Percentiles rank a stretch among this genome's conserved stretches.
Conservation (phyloP, 1,140 invertebrate species). For the Drosophila guanche region DNA sequence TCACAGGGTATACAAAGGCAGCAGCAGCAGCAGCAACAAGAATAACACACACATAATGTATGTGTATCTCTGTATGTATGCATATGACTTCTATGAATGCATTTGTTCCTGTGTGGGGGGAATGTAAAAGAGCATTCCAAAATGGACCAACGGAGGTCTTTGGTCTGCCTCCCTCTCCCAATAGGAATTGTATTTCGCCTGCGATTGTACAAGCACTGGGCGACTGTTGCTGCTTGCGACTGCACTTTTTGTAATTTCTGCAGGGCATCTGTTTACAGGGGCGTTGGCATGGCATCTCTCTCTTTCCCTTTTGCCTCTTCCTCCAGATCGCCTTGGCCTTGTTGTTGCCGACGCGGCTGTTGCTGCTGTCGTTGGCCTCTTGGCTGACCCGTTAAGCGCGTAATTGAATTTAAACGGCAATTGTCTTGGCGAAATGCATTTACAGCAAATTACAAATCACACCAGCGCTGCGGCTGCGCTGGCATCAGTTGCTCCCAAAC, state of each 20-base stretch:
- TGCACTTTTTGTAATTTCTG: constrained; percentile 24
- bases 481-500: constrained; percentile 51
- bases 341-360: constrained; percentile 6
- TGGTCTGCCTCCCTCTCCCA: constrained; percentile 30
- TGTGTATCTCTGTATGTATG: constrained; percentile 11
- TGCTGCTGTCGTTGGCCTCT: constrained; percentile 48
- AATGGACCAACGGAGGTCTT: constrained; percentile 68
- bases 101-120: constrained; percentile 16
- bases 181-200: constrained; percentile 57
- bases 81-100: constrained; percentile 8
- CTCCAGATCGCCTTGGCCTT: constrained; percentile 32
- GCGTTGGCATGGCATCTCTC: constrained; percentile 27
- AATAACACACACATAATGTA: constrained; percentile 35
- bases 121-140: constrained; percentile 61
- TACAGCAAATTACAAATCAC: constrained; percentile 47
- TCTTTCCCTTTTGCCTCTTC: constrained; percentile 9
- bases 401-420: constrained; percentile 75
- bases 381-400: constrained; percentile 56
- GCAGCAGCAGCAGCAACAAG: constrained; percentile 38
- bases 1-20: constrained; percentile 19
- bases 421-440: constrained; percentile 58
- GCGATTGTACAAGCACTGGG: constrained; percentile 33
- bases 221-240: constrained; percentile 18
- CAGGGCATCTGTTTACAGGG: constrained; percentile 41
- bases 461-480: not conserved